A percentile compares a stretch with the other conserved stretches of the same genome.
phyloP scores from a whole-genome alignment of 1,140 invertebrate genomes.

The Hylaeus volcanicus region DNA sequence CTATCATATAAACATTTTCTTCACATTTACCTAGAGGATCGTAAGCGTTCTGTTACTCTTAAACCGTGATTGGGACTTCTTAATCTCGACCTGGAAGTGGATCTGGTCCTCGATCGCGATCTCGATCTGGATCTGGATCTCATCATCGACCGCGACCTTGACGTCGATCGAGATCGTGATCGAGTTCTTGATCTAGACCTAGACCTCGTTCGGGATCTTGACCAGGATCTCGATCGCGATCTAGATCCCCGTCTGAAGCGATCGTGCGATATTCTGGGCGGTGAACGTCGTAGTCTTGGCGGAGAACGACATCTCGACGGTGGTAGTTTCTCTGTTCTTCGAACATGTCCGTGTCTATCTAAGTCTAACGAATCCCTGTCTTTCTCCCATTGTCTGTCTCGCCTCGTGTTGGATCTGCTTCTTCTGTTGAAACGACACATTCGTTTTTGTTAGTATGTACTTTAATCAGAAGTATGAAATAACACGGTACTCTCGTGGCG shows the following conservation, averaged over 20 bases:
- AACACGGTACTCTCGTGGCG: too few species aligned
- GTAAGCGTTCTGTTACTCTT: constrained; percentile 48
- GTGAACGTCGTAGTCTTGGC: constrained; percentile 45
- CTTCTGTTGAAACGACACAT: constrained; percentile 22
- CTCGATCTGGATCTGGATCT: constrained; percentile 59
- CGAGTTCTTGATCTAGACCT: constrained; percentile 59
- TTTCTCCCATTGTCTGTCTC: constrained; percentile 65
- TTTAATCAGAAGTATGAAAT: too few species aligned
- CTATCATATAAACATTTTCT: background rate
- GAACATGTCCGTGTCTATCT: constrained; percentile 56
- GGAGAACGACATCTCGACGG: constrained; percentile 53
- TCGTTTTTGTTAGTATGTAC: background rate
- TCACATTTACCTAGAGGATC: constrained; percentile 65
- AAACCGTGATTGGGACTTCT: constrained; percentile 62
- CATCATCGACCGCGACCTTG: constrained; percentile 58
- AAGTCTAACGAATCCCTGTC: constrained; percentile 63
- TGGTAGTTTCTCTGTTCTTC: constrained; percentile 54
- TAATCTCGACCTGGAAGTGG: constrained; percentile 57
- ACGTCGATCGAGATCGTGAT: constrained; percentile 64
- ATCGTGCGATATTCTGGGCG: constrained; percentile 36
- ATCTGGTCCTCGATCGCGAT: constrained; percentile 59
- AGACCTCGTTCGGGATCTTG: constrained; percentile 58
- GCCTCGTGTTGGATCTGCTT: constrained; percentile 52
- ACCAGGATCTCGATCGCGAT: constrained; percentile 61
- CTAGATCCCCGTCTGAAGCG: constrained; percentile 56